A percentile compares a stretch with the other conserved stretches of the same genome.
Evolutionary conservation across 2,888 invertebrate genomes (phyloP).

Genomic region (Cheilosia grossa): DNA sequence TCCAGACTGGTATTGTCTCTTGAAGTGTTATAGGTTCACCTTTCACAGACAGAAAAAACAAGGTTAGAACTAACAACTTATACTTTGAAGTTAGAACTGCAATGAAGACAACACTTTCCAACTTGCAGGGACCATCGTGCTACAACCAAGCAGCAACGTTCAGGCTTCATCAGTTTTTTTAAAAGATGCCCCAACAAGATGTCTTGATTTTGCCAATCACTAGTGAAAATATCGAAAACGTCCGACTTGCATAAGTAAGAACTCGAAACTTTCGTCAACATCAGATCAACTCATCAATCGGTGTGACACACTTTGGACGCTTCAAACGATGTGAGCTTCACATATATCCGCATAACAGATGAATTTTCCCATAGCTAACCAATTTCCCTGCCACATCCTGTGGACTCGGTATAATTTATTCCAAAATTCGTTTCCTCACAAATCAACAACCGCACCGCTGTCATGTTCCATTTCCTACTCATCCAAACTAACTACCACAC

Average conservation of each 20-base stretch:
- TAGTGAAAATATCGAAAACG: not conserved
- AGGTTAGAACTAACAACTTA: no score
- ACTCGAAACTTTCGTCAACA: not conserved
- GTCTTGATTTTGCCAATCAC: no score
- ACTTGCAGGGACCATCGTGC: no score
- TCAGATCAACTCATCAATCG: conserved; percentile 18
- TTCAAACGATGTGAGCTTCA: not conserved
- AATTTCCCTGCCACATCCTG: conserved; percentile 66
- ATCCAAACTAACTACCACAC: conserved; percentile 51
- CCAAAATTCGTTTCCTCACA: conserved; percentile 73
- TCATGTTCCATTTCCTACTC: conserved; percentile 72
- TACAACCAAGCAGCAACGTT: no score
- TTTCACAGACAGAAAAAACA: no score
- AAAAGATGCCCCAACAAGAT: no score
- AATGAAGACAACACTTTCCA: no score
- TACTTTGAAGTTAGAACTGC: no score
- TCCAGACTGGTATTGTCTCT: no score
- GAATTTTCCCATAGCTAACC: conserved; percentile 51
- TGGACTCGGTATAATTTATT: conserved; percentile 69
- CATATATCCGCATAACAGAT: conserved; percentile 1
- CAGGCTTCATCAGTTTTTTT: no score
- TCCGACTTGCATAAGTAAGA: not conserved
- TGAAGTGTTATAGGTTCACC: no score
- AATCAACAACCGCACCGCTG: conserved; percentile 73
- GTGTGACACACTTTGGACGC: not conserved